Base-by-base conservation (phyloP, 64 coral and sea anemone species). In the Stichodactyla helianthus region DNA sequence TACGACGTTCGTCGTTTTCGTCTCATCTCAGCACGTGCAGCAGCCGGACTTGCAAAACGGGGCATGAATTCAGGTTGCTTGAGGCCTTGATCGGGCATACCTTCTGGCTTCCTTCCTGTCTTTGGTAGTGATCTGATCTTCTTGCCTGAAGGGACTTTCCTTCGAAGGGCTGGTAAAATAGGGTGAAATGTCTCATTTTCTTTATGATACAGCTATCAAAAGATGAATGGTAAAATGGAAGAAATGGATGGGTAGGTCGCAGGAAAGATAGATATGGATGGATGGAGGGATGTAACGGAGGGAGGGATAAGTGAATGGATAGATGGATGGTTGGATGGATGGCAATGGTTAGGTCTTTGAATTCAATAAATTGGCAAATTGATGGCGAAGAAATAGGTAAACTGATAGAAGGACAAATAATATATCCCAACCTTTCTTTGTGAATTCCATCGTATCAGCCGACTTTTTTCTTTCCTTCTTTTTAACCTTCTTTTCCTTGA, bases 391-490 rank as follows among this genome's bases (percentile, higher is more conserved):
- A 44, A 44, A 44, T 44, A 44, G 35, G 35, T 44, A 44, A 44
- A 44, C 35, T 2, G 35, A 44, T 44, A 44, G 35, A 44, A 11
- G 55, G 8, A 11, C 14, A 11, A 58, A 58, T 58, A 11, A 58
- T 58, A 11, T 58, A 58, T 22, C 18, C 12, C 31, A 27, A 74
- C 68, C 68, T 74, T 74, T 74, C 26, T 10, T 74, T 4, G 25
- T 74, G 22, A n/a, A 6, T 65, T 74, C 25, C 68, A 31, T 31
- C 27, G 25, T 74, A 26, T 74, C 25, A n/a, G 0, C 23, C 1
- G 68, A 74, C 25, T 28, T 31, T 31, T 82, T 25, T 82, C 12
- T 85, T 56, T 70, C 71, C 16, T 28, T 87, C 61, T 51, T 92
- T 71, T 18, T 86, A 17, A 55, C 79, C 17, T 71, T 88, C 17